phyloP scores from a whole-genome alignment of 2,888 invertebrate species.

The Eristalis tenax region DNA sequence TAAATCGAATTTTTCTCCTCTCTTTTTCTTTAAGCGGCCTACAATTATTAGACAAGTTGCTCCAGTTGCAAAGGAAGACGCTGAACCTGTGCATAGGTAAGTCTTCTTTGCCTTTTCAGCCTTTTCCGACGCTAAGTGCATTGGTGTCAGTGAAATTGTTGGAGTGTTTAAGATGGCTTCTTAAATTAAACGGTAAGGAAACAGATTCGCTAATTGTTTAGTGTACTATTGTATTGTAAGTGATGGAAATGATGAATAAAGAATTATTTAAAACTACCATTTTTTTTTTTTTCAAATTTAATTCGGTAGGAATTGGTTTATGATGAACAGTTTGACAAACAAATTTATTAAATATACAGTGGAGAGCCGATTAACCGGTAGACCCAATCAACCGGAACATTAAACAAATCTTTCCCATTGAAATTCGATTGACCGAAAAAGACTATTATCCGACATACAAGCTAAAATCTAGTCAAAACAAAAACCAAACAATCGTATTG shows the following conservation, averaged over 20 bases:
- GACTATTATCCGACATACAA: too few relatives aligned
- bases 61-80: slow-evolving; percentile 47
- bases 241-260: not conserved
- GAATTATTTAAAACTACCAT: not conserved
- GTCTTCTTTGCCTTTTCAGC: slow-evolving; percentile 59
- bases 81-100: slow-evolving; percentile 45
- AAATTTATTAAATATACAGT: not conserved
- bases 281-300: not conserved
- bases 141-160: slow-evolving; percentile 24
- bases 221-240: not conserved
- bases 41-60: slow-evolving; percentile 47
- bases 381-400: too few relatives aligned
- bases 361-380: too few relatives aligned
- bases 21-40: slow-evolving; percentile 66
- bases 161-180: slow-evolving; percentile 1
- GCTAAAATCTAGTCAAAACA: too few relatives aligned
- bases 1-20: slow-evolving; percentile 51
- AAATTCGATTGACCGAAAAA: too few relatives aligned
- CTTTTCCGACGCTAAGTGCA: slow-evolving; percentile 9
- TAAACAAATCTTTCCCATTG: too few relatives aligned
- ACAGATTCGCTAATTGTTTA: not conserved
- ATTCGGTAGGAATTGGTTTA: too few relatives aligned
- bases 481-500: too few relatives aligned
- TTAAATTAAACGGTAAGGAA: slow-evolving; percentile 1
- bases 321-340: too few relatives aligned